These are phyloP conservation scores for Drosophila erecta DNA, from an alignment of 1,140 invertebrate genomes.

Conservation along the genomic window DNA sequence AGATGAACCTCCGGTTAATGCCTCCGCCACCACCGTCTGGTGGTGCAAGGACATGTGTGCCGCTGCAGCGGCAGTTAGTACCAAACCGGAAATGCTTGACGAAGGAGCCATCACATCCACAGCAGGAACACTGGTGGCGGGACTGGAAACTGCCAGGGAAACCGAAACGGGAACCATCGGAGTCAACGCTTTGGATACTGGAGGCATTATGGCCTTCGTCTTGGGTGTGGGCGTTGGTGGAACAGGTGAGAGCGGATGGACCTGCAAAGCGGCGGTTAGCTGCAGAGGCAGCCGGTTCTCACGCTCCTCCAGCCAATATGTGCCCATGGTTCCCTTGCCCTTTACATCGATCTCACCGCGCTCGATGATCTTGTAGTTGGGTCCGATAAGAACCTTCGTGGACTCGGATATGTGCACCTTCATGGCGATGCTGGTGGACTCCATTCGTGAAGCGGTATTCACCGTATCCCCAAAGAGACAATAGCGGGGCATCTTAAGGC, in stretches of 20 bases:
- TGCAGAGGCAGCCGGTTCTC: conserved; percentile 87
- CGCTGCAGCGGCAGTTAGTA: conserved; percentile 55
- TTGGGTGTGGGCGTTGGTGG: conserved; percentile 50
- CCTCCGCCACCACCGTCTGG: conserved; percentile 70
- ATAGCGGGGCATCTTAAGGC: conserved; percentile 96
- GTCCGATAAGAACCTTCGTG: conserved; percentile 91
- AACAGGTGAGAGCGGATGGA: conserved; percentile 64
- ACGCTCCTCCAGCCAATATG: conserved; percentile 93
- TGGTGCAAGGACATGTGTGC: conserved; percentile 55
- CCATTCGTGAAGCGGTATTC: conserved; percentile 96
- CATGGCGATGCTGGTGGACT: conserved; percentile 95
- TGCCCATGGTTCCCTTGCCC: conserved; percentile 96
- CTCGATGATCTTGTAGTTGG: conserved; percentile 91
- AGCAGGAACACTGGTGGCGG: conserved; percentile 4
- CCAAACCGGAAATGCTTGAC: conserved; percentile 44
- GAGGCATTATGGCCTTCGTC: conserved; percentile 36
- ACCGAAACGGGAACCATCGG: conserved; percentile 11
- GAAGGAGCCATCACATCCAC: conserved; percentile 20
- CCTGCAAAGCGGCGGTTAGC: conserved; percentile 64
- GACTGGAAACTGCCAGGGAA: conserved; percentile 10
- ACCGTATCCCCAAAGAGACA: conserved; percentile 95
- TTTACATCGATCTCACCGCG: conserved; percentile 94
- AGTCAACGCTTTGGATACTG: conserved; percentile 18
- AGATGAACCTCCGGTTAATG: conserved; percentile 83
- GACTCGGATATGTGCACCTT: conserved; percentile 97